These are phyloP conservation scores for Camelus bactrianus DNA, from an alignment of 2,113 vertebrate genomes.

Conservation along the genomic window DNA sequence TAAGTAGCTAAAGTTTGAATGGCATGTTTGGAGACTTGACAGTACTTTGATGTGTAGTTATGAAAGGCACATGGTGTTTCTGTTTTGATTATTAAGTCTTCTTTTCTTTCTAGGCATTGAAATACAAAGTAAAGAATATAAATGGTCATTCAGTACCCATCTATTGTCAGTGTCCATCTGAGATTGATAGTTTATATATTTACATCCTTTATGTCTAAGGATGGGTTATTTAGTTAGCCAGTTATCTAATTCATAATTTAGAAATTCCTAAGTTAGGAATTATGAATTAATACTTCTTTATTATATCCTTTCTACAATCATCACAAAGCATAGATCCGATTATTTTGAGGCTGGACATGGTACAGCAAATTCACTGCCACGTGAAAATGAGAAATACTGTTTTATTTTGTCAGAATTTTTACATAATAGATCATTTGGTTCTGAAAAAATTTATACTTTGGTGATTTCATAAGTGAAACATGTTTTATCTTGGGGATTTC, in stretches of 20 bases:
- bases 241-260: neutral
- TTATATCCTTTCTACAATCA: neutral
- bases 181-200: neutral
- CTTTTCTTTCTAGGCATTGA: conserved; percentile 50
- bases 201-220: neutral
- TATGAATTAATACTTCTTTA: neutral
- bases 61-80: conserved; percentile 26
- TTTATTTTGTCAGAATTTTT: conserved; percentile 57
- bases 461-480: neutral
- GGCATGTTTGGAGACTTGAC: conserved; percentile 41
- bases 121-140: conserved; percentile 41
- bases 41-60: conserved; percentile 62
- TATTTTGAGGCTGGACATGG: neutral
- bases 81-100: conserved; percentile 44
- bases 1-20: conserved; percentile 87
- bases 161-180: neutral
- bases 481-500: conserved; percentile 27
- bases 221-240: conserved; percentile 1
- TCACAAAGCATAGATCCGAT: neutral
- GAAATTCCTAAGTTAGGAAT: neutral
- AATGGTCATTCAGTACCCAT: neutral
- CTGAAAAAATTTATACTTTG: conserved; percentile 18
- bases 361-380: conserved; percentile 11
- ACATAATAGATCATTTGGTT: conserved; percentile 1
- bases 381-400: neutral